Base-by-base conservation (phyloP, 2,888 invertebrate genomes). In the Ormyrus nitidulus region DNA sequence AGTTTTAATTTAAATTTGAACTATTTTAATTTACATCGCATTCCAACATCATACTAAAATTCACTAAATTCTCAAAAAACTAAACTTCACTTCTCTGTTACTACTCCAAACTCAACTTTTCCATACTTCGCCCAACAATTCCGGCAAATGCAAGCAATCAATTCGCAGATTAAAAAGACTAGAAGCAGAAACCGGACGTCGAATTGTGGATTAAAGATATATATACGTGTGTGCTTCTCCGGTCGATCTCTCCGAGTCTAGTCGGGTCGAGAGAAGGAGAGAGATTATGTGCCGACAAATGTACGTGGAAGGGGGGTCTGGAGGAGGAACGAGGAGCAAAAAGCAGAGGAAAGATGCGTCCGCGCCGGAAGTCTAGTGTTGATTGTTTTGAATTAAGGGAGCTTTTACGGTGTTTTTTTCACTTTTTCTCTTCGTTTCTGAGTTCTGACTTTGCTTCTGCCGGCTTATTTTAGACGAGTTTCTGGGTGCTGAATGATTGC, bases 171-270 rank as follows among this genome's bases (percentile, higher is more conserved):
- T 19, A 19, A 19, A 19, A 19, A 19, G 19, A 19, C 19, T 19
- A 6, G 51, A 19, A 44, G 11, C 10, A 85, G 87, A 86, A 83
- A 89, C 88, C 88, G 90, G 90, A 90, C 88, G 88, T 87, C 86
- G 86, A 85, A 87, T 87, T 88, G 87, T 86, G 54, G 62, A 73
- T 76, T 68, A 70, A 77, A 79, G 13, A 44, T 49, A 11, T 19
- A 19, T 19, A 19, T 19, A 19, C 2, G 19, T 19, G 19, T 19
- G 19, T 1, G 62, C 81, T 77, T 62, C 59, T 77, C 62, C 6
- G 7, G 13, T 7, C 19, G 11, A 46, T 53, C 53, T 76, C 56
- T n/a, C 61, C 76, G 61, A 49, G 56, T 62, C 19, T 34, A 59
- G 51, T 19, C 6, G 44, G 68, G 68, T 8, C 10, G 6, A 34